Conservation (phyloP, 2,113 vertebrate genomes). For the Rhombomys opimus region DNA sequence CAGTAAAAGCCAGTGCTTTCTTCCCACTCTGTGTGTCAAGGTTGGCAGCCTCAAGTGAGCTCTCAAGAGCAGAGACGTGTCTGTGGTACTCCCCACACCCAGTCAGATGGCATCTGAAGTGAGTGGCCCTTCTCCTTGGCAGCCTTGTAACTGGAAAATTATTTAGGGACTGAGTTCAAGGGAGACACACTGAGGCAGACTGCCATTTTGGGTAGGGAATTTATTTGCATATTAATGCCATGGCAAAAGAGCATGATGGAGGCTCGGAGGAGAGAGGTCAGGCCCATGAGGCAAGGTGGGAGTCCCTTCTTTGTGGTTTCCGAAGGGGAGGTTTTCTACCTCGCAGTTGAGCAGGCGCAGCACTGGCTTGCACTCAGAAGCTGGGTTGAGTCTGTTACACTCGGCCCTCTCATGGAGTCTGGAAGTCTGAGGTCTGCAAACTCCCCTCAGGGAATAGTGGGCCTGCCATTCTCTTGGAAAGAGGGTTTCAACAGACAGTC, state of each 20-base stretch:
- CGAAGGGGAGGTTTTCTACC: background rate
- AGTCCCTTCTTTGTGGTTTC: background rate
- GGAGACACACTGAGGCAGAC: background rate
- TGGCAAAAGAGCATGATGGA: background rate
- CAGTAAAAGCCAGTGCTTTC: background rate
- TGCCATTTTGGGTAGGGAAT: background rate
- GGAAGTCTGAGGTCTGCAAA: background rate
- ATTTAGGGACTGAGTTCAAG: background rate
- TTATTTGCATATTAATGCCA: background rate
- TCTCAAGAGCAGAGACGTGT: background rate
- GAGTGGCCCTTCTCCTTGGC: background rate
- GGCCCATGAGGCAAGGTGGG: background rate
- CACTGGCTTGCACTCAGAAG: too few relatives aligned
- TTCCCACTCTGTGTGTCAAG: background rate
- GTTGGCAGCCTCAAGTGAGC: background rate
- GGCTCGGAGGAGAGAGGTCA: background rate
- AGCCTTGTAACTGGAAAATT: too few relatives aligned
- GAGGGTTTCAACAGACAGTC: too few relatives aligned
- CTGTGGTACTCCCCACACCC: background rate
- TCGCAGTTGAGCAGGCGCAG: background rate
- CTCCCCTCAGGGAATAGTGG: background rate
- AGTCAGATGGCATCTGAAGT: background rate
- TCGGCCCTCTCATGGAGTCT: background rate
- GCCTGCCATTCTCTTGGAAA: background rate
- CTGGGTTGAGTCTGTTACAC: too few relatives aligned